Base-by-base conservation (phyloP, 2,888 invertebrate species). In the Anaspis maculata region DNA sequence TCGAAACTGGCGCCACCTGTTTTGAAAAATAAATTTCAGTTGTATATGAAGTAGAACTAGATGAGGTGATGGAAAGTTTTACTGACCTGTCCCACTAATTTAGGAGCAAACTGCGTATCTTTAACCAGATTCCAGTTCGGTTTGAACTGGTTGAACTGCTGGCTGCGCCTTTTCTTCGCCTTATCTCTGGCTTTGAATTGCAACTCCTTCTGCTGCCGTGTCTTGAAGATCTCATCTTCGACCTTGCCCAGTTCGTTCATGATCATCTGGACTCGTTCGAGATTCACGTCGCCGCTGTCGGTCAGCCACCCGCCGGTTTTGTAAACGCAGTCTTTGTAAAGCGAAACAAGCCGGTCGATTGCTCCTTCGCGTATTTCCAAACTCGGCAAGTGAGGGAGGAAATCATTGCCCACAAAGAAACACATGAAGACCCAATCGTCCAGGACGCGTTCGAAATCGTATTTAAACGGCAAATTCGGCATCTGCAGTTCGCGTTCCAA, bases 371-470 rank as follows among this genome's bases (percentile, higher is more conserved):
- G 74, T 56, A 99, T 98, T 73, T 98, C 97, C 49, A 98, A 68
- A 30, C 95, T 95, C 3, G 98, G 98, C 45, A 98, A 72, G 71
- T 99, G 98, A 0, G 98, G 98, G 51, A 98, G 66, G 62, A 98
- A 98, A 68, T 98, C 98, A 60, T 98, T 98, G 27, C 98, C 98
- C 30, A 97, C 96, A 67, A 98, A 98, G 71, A 99, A 98, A 61
- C 98, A 98, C 92, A 98, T 95, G 56, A 82, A 82, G 3, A 84
- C 97, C 97, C 97, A 99, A 67, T 99, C 98, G 59, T 98, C 98
- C 10, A 99, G 64, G 0, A 83, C 92, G 34, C 97, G 70, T 55
- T 98, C 98, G 62, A 98, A 89, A 59, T 94, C 90, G 63, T 91
- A 97, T 29, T 76, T 70, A 64, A 98, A 97, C 3, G 96, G 94